These are phyloP conservation scores for Drosophila algonquin DNA, from an alignment of 2,888 invertebrate species.

Conservation along the genomic window DNA sequence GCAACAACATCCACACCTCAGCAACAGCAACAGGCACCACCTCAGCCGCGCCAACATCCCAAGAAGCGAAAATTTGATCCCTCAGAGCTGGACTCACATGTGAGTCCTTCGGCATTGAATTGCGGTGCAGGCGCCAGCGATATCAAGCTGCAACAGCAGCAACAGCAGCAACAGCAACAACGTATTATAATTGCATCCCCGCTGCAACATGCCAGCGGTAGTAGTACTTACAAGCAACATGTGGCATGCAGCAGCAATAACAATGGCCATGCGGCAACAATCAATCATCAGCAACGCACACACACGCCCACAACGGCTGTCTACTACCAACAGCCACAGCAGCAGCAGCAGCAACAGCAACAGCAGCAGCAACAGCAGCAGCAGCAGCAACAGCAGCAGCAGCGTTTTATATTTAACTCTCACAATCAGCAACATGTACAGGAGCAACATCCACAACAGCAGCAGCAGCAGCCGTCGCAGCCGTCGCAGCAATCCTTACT, in stretches of 20 bases:
- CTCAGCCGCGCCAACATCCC: constrained; percentile 90
- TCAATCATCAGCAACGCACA: constrained; percentile 66
- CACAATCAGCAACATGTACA: constrained; percentile 75
- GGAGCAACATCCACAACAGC: constrained; percentile 58
- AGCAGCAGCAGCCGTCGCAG: constrained; percentile 52
- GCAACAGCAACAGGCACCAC: constrained; percentile 81
- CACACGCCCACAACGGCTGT: constrained; percentile 60
- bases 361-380: constrained; percentile 59
- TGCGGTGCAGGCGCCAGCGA: constrained; percentile 70
- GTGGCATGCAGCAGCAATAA: constrained; percentile 53
- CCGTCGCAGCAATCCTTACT: constrained; percentile 83
- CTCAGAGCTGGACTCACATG: constrained; percentile 82
- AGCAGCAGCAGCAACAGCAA: constrained; percentile 56
- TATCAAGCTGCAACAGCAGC: constrained; percentile 55
- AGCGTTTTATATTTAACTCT: constrained; percentile 76
- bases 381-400: constrained; percentile 60
- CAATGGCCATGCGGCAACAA: constrained; percentile 51
- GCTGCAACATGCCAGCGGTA: constrained; percentile 68
- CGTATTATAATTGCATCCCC: constrained; percentile 71
- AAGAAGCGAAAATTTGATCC: constrained; percentile 90
- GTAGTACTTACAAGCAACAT: constrained; percentile 79
- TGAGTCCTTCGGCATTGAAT: constrained; percentile 58
- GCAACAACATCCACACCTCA: constrained; percentile 86
- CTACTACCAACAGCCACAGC: constrained; percentile 59
- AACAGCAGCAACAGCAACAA: constrained; percentile 49